Evolutionary conservation across 2,797 vertebrate genomes (phyloP).

Genomic region (Odontamblyopus lacepedii): DNA sequence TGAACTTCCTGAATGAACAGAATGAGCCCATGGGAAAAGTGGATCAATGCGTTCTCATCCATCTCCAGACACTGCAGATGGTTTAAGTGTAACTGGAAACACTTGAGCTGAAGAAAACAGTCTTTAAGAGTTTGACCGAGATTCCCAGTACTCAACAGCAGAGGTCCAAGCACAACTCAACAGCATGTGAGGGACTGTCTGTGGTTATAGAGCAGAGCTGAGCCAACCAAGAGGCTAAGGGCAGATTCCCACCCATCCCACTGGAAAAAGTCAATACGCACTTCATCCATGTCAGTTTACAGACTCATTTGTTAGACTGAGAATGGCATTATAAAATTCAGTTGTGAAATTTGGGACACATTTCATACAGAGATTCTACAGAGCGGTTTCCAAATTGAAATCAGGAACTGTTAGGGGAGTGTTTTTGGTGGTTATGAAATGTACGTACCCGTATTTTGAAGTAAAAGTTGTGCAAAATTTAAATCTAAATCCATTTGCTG

Average conservation of each 20-base stretch:
- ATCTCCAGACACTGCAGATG: conserved; percentile 35
- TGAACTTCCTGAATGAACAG: conserved; percentile 22
- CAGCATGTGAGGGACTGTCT: conserved; percentile 33
- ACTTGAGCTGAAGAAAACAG: conserved; percentile 34
- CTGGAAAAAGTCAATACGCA: conserved; percentile 27
- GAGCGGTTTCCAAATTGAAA: too few species aligned
- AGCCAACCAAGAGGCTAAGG: conserved; percentile 14
- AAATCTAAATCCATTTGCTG: too few species aligned
- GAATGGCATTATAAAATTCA: too few species aligned
- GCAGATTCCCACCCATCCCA: conserved; percentile 28
- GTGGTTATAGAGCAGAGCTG: conserved; percentile 10
- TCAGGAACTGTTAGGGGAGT: conserved; percentile 1
- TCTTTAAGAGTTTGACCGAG: conserved; percentile 39
- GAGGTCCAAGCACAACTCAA: conserved; percentile 42
- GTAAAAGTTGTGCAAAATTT: too few species aligned
- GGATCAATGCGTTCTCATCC: conserved; percentile 41
- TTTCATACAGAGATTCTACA: too few species aligned
- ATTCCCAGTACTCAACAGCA: conserved; percentile 33
- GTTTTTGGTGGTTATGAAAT: background rate
- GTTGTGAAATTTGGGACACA: too few species aligned
- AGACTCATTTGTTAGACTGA: background rate
- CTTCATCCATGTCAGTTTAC: conserved; percentile 17
- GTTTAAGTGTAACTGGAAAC: conserved; percentile 43
- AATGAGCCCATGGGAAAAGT: conserved; percentile 45
- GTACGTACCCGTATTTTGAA: too few species aligned